Percentiles rank a stretch among this genome's conserved stretches.
Evolutionary conservation across 2,113 vertebrate species (phyloP).

Genomic region (Scatophagus argus): DNA sequence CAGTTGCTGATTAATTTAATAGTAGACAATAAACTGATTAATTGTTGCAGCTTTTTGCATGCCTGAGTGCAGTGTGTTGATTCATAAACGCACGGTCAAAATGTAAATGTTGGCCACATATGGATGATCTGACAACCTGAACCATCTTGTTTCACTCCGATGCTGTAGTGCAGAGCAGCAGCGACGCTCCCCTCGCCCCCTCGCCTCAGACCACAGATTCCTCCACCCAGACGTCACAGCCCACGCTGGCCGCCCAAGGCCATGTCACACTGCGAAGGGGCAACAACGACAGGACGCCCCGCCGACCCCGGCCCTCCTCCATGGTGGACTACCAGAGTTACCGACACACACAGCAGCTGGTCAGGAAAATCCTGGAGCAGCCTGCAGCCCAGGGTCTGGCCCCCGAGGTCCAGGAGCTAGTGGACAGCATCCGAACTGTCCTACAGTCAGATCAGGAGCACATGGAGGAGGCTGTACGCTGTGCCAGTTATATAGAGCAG

Average conservation of each 20-base stretch:
- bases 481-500: slow-evolving; percentile 87
- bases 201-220: slow-evolving; percentile 76
- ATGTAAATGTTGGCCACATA: too few species aligned
- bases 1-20: too few species aligned
- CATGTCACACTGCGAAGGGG: slow-evolving; percentile 78
- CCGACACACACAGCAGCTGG: slow-evolving; percentile 86
- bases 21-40: too few species aligned
- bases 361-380: slow-evolving; percentile 86
- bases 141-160: background rate
- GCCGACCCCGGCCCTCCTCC: slow-evolving; percentile 82
- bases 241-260: slow-evolving; percentile 44
- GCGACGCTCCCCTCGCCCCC: background rate
- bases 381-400: slow-evolving; percentile 81
- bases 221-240: slow-evolving; percentile 73
- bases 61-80: too few species aligned
- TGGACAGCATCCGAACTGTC: slow-evolving; percentile 88
- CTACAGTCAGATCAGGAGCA: slow-evolving; percentile 89
- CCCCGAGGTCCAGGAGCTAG: slow-evolving; percentile 85
- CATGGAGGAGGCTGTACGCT: slow-evolving; percentile 89
- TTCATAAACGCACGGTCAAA: too few species aligned
- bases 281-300: slow-evolving; percentile 34
- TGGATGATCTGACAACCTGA: background rate
- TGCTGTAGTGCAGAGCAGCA: slow-evolving; percentile 36
- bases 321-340: slow-evolving; percentile 88
- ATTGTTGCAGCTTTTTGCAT: too few species aligned